Base-by-base conservation (phyloP, 2,113 vertebrate species). In the Pseudopipra pipra region DNA sequence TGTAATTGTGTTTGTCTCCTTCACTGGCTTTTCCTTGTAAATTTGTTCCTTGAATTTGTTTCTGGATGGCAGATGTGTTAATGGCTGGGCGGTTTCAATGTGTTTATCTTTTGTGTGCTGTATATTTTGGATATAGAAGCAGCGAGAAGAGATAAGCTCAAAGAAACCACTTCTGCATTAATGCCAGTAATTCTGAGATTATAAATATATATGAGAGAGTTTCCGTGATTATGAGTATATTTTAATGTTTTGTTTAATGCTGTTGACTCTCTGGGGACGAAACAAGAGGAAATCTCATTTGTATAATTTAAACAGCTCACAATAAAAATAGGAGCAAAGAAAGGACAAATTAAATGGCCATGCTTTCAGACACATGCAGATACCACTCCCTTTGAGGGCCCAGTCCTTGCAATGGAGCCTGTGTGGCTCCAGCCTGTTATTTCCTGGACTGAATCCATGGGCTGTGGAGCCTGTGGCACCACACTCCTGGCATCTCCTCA, bases 121-220 rank as follows among this genome's bases (percentile, higher is more conserved):
- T 89, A 28, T 82, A 63, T 92, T 95, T 88, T 65, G 44, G 61
- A 67, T 77, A 63, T 52, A 85, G 58, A 85, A 87, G 46, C 47
- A 71, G 49, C 10, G 68, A 84, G 86, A 86, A 66, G 61, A 92
- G 89, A 84, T 78, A 87, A 93, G 93, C 1, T 0, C 68, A 22
- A 43, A 52, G 93, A 87, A 95, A 51, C 83, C 35, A 28, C 84
- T 85, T 89, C 77, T 94, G 95, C 95, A 95, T 97, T 96, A 95
- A 95, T 95, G 81, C 74, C 71, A 44, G 70, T 90, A 91, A 95
- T 96, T 92, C 80, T 46, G 84, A 81, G 73, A 61, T 93, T 78
- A 95, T 96, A 96, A 96, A 97, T 96, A 91, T 89, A 95, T 92
- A 94, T 96, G 96, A 95, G 93, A 94, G 56, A 14, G 51, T 89